Conservation (phyloP, 2,113 vertebrate genomes). For the Semnopithecus entellus region DNA sequence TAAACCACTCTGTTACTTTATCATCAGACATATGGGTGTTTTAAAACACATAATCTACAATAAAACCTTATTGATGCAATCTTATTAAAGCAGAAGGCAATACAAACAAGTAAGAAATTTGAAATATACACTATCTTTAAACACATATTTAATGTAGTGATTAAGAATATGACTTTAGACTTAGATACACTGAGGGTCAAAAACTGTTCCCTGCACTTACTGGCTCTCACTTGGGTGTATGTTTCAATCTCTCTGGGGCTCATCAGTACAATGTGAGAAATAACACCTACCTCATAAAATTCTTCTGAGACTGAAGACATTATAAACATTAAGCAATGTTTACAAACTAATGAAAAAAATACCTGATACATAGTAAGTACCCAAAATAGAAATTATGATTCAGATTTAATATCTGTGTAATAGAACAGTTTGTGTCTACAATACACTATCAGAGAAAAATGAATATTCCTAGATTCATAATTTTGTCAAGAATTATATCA, state of each 20-base stretch:
- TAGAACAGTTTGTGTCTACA: background rate
- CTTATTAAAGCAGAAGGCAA: background rate
- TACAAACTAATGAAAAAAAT: background rate
- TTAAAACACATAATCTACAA: background rate
- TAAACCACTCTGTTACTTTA: background rate
- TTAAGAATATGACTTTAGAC: background rate
- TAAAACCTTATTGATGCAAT: background rate
- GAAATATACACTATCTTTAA: background rate
- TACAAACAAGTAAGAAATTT: background rate
- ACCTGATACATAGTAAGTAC: background rate
- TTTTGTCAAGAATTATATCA: background rate
- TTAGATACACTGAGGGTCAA: background rate
- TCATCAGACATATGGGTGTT: background rate
- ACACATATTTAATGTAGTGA: background rate
- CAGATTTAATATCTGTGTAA: background rate
- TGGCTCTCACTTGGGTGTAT: background rate
- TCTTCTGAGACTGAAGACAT: background rate
- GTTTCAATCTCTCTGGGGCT: background rate
- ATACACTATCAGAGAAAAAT: background rate
- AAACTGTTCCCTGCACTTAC: background rate
- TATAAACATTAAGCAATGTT: background rate
- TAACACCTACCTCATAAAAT: background rate
- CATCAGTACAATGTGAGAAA: background rate
- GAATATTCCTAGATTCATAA: background rate
- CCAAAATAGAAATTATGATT: conserved; percentile 8